phyloP scores from a whole-genome alignment of 2,797 vertebrate genomes.

The Discoglossus pictus region DNA sequence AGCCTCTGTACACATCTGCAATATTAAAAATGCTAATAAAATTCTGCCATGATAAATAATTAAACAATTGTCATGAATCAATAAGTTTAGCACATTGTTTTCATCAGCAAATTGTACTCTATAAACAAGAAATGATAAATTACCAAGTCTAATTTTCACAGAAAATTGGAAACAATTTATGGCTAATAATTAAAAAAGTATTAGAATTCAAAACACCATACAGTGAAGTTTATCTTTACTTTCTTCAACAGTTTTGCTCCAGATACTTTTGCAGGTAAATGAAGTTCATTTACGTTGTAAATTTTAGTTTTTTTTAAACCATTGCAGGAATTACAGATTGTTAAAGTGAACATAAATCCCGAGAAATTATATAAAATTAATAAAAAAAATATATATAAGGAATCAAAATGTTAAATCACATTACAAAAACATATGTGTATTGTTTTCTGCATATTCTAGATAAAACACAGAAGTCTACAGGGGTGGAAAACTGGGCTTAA shows the following conservation, averaged over 20 bases:
- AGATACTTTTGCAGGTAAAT: slow-evolving; percentile 20
- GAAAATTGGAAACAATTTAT: slow-evolving; percentile 81
- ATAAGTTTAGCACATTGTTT: slow-evolving; percentile 98
- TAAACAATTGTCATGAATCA: slow-evolving; percentile 99
- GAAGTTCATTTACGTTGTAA: no score
- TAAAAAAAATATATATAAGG: no score
- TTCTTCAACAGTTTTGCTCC: slow-evolving; percentile 21
- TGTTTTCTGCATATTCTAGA: no score
- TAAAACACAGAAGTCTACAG: no score
- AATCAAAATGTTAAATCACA: no score
- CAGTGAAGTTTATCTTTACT: slow-evolving; percentile 40
- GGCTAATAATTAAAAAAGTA: slow-evolving; percentile 80
- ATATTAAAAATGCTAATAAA: slow-evolving; percentile 99
- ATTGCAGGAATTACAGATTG: no score
- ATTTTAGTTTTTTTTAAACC: no score
- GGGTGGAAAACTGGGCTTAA: no score
- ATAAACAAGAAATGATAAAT: slow-evolving; percentile 98
- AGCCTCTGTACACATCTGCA: slow-evolving; percentile 85
- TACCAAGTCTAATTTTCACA: slow-evolving; percentile 98
- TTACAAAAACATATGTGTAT: no score
- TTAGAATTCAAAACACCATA: slow-evolving; percentile 68
- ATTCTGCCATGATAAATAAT: slow-evolving; percentile 99
- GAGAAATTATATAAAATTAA: no score
- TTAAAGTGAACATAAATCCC: no score
- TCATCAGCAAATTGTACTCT: slow-evolving; percentile 98